A percentile compares a stretch with the other conserved stretches of the same genome.
Evolutionary conservation across 1,140 invertebrate genomes (phyloP).

Genomic region (Cyclina sinensis): DNA sequence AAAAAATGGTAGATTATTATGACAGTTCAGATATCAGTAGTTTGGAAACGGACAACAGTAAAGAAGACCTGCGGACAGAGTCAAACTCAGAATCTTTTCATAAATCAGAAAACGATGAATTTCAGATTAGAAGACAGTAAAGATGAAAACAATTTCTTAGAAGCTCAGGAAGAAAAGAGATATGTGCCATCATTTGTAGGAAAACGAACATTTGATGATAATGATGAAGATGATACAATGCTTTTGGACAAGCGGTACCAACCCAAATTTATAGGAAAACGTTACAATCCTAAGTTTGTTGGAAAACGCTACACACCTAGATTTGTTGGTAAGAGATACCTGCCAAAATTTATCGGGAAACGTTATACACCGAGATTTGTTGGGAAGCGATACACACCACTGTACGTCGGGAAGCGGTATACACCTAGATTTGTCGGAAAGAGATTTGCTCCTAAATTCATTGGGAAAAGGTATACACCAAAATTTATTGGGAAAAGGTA

Average conservation of each 20-base stretch:
- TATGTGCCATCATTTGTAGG: conserved; percentile 52
- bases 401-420: conserved; percentile 62
- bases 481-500: conserved; percentile 60
- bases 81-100: background rate
- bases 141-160: background rate
- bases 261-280: conserved; percentile 59
- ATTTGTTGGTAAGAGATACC: conserved; percentile 62
- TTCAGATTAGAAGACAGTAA: conserved; percentile 14
- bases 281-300: conserved; percentile 60
- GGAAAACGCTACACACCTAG: conserved; percentile 55
- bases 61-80: background rate
- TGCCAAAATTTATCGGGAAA: conserved; percentile 66
- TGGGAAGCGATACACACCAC: conserved; percentile 57
- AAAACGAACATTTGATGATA: conserved; percentile 22
- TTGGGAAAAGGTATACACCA: conserved; percentile 23
- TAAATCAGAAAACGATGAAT: background rate
- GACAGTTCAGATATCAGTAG: background rate
- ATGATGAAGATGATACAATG: conserved; percentile 38
- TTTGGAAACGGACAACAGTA: background rate
- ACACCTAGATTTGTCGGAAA: conserved; percentile 60
- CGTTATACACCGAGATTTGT: conserved; percentile 48
- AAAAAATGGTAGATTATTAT: conserved; percentile 31
- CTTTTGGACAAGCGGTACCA: conserved; percentile 56
- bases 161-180: conserved; percentile 48
- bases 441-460: conserved; percentile 41